Evolutionary conservation across 2,113 vertebrate species (phyloP), one percentile per base, ranked within the genome.

Genomic region (Antigone vipio): DNA sequence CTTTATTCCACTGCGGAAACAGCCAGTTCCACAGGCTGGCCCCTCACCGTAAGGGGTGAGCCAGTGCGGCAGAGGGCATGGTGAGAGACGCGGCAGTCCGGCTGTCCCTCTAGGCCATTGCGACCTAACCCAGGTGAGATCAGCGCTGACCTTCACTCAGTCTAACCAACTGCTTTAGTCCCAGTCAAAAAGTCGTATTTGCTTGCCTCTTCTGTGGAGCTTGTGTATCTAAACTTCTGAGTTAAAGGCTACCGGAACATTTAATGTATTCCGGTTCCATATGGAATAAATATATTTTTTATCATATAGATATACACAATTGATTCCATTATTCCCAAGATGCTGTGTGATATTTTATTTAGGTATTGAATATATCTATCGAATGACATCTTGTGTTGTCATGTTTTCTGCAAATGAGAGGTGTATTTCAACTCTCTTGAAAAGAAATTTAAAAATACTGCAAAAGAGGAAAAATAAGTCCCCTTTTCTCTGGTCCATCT

Each of bases 11-110:
- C 38, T 35, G 16, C 1, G 3, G 63, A 60, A 85, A 30, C 7
- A 76, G 24, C 13, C n/a, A 2, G 5, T 64, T 22, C 9, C 85
- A 35, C 44, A 49, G 59, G 27, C 52, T 71, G 7, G 1, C 11
- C 26, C 56, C 26, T 38, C 34, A 9, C 15, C 53, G 26, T 11
- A 3, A 10, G 3, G 64, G 35, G 2, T 14, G 30, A 55, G 47
- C 67, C 47, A 5, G 60, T 9, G 56, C 3, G 2, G n/a, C 60
- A n/a, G 66, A 67, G 69, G 32, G n/a, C 52, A 59, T 0, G 22
- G n/a, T 16, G 20, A 47, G 52, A 19, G 60, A 11, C 5, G 44
- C 1, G 32, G 63, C 11, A 29, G 18, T 42, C 14, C 2, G 0
- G n/a, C 26, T 29, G 9, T 30, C 23, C 63, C 40, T 23, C 4